Conservation (phyloP, 2,888 invertebrate species). For the Pyralis farinalis region DNA sequence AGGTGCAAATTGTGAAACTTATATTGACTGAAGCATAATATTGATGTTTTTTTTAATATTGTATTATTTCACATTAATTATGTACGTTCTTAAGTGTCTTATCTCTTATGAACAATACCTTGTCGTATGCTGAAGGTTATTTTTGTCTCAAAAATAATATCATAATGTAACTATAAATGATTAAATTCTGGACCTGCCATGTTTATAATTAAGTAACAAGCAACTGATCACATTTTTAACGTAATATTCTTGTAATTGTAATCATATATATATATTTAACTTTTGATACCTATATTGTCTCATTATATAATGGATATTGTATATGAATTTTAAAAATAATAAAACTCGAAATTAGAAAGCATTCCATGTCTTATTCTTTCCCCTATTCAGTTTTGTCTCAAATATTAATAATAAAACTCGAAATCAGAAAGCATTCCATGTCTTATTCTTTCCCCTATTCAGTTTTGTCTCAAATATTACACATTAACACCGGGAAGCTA, state of each 20-base stretch:
- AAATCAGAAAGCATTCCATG: not conserved
- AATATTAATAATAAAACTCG: constrained; percentile 8
- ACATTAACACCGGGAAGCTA: constrained; percentile 56
- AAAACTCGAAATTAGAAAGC: constrained; percentile 1
- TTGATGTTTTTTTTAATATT: too few species aligned
- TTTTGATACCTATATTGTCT: constrained; percentile 2
- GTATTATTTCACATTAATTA: too few species aligned
- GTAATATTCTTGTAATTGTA: not conserved
- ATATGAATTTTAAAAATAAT: too few species aligned
- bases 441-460: constrained; percentile 12
- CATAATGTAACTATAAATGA: too few species aligned
- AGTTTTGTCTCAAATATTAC: constrained; percentile 7
- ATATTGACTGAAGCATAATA: too few species aligned
- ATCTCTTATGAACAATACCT: too few species aligned
- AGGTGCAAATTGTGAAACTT: too few species aligned
- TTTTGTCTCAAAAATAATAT: too few species aligned
- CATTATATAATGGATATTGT: constrained; percentile 1
- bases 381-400: constrained; percentile 12
- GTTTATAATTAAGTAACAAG: not conserved
- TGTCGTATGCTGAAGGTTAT: too few species aligned
- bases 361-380: constrained; percentile 7
- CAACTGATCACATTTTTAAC: not conserved
- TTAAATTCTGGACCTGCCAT: not conserved
- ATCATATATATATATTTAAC: constrained; percentile 5
- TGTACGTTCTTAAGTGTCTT: too few species aligned